A percentile compares a stretch with the other conserved stretches of the same genome.
Evolutionary conservation across 2,113 vertebrate species (phyloP).

Genomic region (Crotalus viridis): DNA sequence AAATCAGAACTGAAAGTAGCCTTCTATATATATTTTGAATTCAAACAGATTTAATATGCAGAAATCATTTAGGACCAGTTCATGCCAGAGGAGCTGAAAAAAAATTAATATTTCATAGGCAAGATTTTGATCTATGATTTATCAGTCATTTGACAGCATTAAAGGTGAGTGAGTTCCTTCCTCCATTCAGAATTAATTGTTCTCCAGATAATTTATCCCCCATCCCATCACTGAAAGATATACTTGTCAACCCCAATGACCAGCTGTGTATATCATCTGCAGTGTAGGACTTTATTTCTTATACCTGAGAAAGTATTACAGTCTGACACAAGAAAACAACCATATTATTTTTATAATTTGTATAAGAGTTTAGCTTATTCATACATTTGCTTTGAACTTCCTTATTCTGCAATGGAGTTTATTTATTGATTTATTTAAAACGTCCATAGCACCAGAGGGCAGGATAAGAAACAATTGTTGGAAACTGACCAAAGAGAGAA

Average conservation of each 20-base stretch:
- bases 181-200: conserved; percentile 64
- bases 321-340: not conserved
- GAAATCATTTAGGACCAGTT: conserved; percentile 61
- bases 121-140: conserved; percentile 76
- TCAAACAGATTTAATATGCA: conserved; percentile 61
- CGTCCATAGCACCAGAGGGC: too few relatives aligned
- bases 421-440: not conserved
- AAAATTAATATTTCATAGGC: conserved; percentile 72
- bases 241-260: conserved; percentile 60
- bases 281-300: conserved; percentile 30
- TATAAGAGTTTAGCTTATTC: not conserved
- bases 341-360: conserved; percentile 18
- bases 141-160: conserved; percentile 65
- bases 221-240: conserved; percentile 38
- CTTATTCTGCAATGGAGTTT: not conserved
- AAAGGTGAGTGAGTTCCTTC: conserved; percentile 26
- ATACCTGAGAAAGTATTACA: conserved; percentile 29
- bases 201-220: conserved; percentile 48
- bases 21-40: conserved; percentile 62
- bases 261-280: conserved; percentile 27
- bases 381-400: not conserved
- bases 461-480: too few relatives aligned
- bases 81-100: conserved; percentile 48
- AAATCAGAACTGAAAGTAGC: conserved; percentile 48
- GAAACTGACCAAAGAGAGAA: too few relatives aligned